A percentile compares a stretch with the other conserved stretches of the same genome.
Evolutionary conservation across 2,888 invertebrate species (phyloP).

Genomic region (Criorhina ranunculi): DNA sequence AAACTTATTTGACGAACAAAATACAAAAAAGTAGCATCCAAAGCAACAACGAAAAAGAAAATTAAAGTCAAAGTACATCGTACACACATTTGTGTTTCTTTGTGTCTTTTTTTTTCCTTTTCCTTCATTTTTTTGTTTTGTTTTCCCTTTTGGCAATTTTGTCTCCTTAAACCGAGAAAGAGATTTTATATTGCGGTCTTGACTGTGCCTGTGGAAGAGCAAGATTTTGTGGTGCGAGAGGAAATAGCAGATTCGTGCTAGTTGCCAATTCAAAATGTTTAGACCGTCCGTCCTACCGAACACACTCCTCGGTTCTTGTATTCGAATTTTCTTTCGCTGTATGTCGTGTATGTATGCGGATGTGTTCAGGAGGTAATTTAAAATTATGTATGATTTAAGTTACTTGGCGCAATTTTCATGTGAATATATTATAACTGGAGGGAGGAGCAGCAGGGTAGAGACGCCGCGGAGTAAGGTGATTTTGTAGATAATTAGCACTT

Average conservation of each 20-base stretch:
- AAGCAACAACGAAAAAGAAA: not conserved
- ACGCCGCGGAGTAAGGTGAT: slow-evolving; percentile 25
- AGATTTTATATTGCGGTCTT: slow-evolving; percentile 61
- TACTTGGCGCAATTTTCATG: slow-evolving; percentile 70
- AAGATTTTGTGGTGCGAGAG: slow-evolving; percentile 46
- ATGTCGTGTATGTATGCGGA: slow-evolving; percentile 20
- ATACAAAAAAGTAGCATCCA: not conserved
- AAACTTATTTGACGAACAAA: slow-evolving; percentile 24
- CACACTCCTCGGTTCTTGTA: too few species aligned
- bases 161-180: slow-evolving; percentile 40
- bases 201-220: slow-evolving; percentile 9
- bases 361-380: slow-evolving; percentile 67
- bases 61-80: slow-evolving; percentile 25
- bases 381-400: slow-evolving; percentile 75
- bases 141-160: slow-evolving; percentile 60
- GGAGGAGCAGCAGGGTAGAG: not conserved
- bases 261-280: slow-evolving; percentile 66
- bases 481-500: slow-evolving; percentile 65
- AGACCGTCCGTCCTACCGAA: not conserved
- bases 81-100: slow-evolving; percentile 52
- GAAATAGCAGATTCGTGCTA: slow-evolving; percentile 39
- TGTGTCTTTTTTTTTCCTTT: slow-evolving; percentile 21
- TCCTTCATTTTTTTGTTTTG: slow-evolving; percentile 36
- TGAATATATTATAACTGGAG: slow-evolving; percentile 37
- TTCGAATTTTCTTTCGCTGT: slow-evolving; percentile 11